A percentile compares a stretch with the other conserved stretches of the same genome.
Evolutionary conservation across 2,113 vertebrate species (phyloP).

Genomic region (Reinhardtius hippoglossoides): DNA sequence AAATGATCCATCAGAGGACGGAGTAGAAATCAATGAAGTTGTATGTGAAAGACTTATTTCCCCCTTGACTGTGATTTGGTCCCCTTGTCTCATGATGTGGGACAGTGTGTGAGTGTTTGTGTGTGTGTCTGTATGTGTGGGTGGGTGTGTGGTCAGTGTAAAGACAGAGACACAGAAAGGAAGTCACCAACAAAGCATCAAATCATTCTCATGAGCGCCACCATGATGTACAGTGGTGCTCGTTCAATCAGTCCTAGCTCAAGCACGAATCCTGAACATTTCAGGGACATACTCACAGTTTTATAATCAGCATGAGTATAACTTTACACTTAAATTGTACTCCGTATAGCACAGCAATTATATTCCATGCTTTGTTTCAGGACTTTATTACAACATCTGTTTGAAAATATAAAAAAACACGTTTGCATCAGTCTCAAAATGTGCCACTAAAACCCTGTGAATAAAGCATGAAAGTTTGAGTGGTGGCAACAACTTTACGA

Average conservation of each 20-base stretch:
- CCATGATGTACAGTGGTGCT: not conserved
- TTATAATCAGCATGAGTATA: conserved; percentile 21
- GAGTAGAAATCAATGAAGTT: not conserved
- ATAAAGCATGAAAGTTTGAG: conserved; percentile 4
- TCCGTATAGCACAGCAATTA: conserved; percentile 33
- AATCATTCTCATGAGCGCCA: not conserved
- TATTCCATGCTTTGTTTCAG: conserved; percentile 3
- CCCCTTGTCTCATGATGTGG: conserved; percentile 36
- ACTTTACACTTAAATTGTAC: conserved; percentile 21
- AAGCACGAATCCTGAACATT: conserved; percentile 25
- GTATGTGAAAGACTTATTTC: not conserved
- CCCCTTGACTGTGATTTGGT: not conserved
- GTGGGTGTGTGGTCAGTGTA: not conserved
- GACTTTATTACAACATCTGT: conserved; percentile 8
- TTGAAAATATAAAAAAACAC: not conserved
- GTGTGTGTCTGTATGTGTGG: conserved; percentile 13
- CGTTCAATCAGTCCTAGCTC: conserved; percentile 4
- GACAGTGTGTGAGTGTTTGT: not conserved
- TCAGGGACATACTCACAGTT: conserved; percentile 14
- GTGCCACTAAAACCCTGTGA: not conserved
- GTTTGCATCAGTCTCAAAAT: conserved; percentile 19
- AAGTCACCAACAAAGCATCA: conserved; percentile 6
- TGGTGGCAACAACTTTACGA: not conserved
- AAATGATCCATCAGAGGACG: not conserved
- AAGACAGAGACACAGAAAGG: conserved; percentile 13